Evolutionary conservation across 2,888 invertebrate species (phyloP).

Genomic region (Plebejus argus): DNA sequence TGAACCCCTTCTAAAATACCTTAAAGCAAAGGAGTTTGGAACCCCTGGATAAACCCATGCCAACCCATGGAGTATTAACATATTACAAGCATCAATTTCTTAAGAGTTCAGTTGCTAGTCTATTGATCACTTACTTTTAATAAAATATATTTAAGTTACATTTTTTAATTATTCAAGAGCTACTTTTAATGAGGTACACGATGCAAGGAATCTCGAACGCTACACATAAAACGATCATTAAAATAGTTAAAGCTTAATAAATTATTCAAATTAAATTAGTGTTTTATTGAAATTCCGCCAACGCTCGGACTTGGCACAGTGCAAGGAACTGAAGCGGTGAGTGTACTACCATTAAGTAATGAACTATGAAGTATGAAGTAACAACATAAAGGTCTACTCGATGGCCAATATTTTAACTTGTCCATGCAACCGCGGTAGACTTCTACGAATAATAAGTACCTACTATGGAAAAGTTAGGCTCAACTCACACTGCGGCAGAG

Average conservation of each 20-base stretch:
- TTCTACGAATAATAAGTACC: not conserved
- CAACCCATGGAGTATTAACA: no score
- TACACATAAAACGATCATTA: conserved; percentile 11
- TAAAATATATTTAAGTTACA: not conserved
- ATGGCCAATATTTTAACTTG: not conserved
- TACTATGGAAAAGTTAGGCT: not conserved
- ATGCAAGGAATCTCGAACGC: not conserved
- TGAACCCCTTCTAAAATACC: no score
- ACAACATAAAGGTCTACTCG: conserved; percentile 2
- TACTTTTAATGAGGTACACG: not conserved
- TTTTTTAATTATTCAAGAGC: not conserved
- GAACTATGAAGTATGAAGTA: conserved; percentile 16
- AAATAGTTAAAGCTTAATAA: conserved; percentile 3
- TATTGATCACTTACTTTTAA: not conserved
- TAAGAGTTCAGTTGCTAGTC: not conserved
- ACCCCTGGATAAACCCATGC: no score
- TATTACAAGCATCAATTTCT: not conserved
- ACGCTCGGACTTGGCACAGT: not conserved
- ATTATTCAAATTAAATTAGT: conserved; percentile 18
- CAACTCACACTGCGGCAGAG: no score
- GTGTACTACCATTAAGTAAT: conserved; percentile 9
- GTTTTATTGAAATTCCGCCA: conserved; percentile 24
- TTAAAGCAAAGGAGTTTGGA: no score
- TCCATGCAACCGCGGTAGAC: not conserved
- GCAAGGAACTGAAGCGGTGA: conserved; percentile 12